Evolutionary conservation across 2,113 vertebrate species (phyloP), one percentile per base, ranked within the genome.

Genomic region (Aptenodytes forsteri): DNA sequence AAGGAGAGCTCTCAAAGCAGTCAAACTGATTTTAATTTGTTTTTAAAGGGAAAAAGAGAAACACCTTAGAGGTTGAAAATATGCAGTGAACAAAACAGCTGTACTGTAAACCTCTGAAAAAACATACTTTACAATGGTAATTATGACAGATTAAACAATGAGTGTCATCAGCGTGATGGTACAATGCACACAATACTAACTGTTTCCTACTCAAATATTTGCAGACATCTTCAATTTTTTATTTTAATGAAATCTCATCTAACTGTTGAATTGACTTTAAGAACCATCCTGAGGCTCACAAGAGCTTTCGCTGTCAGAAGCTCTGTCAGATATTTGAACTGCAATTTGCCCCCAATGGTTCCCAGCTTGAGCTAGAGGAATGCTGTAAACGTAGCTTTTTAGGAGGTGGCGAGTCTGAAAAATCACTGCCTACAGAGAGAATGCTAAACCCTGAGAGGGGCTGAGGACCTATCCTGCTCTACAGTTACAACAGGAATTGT

Each of bases 121-220:
- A 96, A 76, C 55, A 87, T 44, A 66, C 40, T 93, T 97, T 86
- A 90, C 42, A 91, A 83, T 90, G 62, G 75, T 85, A 97, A 95
- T 97, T 96, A 88, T 14, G 25, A 91, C 65, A 91, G 54, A 91
- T 86, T 96, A 93, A 95, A 95, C 61, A 92, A 91, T 19, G 49
- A 90, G 38, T 90, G 89, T 75, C 89, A 83, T 83, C 84, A 79
- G 40, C 82, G 65, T 71, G 89, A 96, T 84, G 87, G 89, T 89
- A 95, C 71, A 94, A 70, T 67, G 59, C 83, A 94, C 73, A 78
- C 56, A 92, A 36, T 42, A 70, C 78, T 87, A 83, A 77, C 65
- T 81, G 54, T 91, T 96, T 96, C 81, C 78, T 94, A 89, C 49
- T 92, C 90, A 97, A 97, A 96, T 97, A 97, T 97, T 96, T 97